These are phyloP conservation scores for Enteromius mattozi DNA, from an alignment of 2,797 vertebrate species.

Conservation along the genomic window DNA sequence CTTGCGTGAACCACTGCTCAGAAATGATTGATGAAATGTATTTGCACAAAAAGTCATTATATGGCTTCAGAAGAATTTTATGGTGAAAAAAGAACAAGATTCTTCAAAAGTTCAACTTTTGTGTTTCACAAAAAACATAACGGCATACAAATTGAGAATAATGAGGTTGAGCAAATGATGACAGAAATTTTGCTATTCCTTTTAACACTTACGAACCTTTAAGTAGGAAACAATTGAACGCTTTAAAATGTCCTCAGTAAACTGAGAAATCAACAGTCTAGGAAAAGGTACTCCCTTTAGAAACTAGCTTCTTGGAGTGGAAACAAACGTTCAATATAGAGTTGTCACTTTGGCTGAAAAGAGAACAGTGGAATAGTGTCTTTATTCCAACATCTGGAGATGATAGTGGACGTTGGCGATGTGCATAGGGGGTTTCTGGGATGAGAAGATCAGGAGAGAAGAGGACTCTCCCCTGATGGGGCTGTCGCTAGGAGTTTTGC, in stretches of 20 bases:
- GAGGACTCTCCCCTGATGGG: constrained; percentile 72
- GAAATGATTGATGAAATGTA: neutral
- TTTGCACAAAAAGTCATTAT: neutral
- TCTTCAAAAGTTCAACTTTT: neutral
- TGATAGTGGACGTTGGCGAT: constrained; percentile 44
- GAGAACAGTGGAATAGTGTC: constrained; percentile 58
- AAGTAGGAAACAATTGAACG: constrained; percentile 53
- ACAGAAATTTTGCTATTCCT: neutral
- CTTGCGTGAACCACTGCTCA: neutral
- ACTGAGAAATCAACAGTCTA: constrained; percentile 39
- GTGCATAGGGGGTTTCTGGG: constrained; percentile 35
- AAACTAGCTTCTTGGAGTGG: constrained; percentile 28
- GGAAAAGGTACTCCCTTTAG: constrained; percentile 46
- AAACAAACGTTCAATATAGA: constrained; percentile 45
- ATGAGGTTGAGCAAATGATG: neutral
- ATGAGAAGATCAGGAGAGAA: constrained; percentile 65
- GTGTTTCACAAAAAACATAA: neutral
- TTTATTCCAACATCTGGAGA: constrained; percentile 44
- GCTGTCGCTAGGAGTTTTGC: constrained; percentile 92
- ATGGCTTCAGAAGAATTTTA: neutral
- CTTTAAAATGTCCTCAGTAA: constrained; percentile 59
- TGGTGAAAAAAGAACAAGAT: neutral
- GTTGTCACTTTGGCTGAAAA: constrained; percentile 76
- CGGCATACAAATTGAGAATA: neutral
- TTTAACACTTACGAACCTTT: neutral